These are phyloP conservation scores for Aramus guarauna DNA, from an alignment of 2,113 vertebrate species.

Conservation along the genomic window DNA sequence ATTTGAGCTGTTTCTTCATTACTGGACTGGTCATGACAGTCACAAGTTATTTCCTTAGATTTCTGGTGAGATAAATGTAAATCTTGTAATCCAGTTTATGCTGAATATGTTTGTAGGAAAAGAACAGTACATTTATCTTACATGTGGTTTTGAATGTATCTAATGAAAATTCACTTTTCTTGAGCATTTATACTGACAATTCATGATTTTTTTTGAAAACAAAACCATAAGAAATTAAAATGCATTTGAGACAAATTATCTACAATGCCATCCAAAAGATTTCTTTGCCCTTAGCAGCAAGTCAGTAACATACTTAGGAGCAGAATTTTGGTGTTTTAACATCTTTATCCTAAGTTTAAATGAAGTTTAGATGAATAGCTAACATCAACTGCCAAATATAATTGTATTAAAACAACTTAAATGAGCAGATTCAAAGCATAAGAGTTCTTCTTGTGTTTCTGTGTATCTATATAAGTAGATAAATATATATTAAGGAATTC, in stretches of 20 bases:
- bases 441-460: background rate
- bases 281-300: background rate
- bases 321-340: background rate
- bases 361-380: background rate
- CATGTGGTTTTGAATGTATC: background rate
- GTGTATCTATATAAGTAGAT: background rate
- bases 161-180: background rate
- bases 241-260: background rate
- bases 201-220: background rate
- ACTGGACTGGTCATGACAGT: background rate
- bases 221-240: background rate
- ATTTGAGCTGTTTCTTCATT: background rate
- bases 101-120: background rate
- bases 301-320: background rate
- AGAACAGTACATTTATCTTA: background rate
- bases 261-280: background rate
- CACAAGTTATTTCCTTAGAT: background rate
- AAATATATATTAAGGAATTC: background rate
- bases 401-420: background rate
- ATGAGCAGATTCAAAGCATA: background rate
- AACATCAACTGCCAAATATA: background rate
- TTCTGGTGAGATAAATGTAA: background rate
- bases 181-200: background rate
- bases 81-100: background rate
- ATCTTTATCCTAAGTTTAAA: background rate